These are phyloP conservation scores for Tetragnatha montana DNA, from an alignment of 2,888 invertebrate species.

Conservation along the genomic window DNA sequence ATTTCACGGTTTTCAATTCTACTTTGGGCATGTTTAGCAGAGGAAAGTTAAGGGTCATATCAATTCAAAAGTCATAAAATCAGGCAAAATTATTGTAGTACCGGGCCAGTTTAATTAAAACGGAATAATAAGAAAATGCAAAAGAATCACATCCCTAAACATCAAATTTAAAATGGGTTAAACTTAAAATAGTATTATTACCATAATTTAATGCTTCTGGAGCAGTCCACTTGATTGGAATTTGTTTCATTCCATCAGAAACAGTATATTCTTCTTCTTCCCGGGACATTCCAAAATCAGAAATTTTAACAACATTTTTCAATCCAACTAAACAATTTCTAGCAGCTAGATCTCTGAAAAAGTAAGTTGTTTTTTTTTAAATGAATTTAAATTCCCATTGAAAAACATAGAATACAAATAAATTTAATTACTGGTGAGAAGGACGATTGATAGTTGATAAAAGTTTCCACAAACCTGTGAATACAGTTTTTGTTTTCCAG, in stretches of 20 bases:
- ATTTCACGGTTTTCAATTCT: too few relatives aligned
- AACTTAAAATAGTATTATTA: constrained; percentile 76
- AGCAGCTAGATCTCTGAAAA: constrained; percentile 89
- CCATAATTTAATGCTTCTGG: constrained; percentile 97
- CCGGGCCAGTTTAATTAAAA: too few relatives aligned
- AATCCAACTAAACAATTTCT: constrained; percentile 91
- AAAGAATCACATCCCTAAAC: background rate
- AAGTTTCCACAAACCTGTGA: constrained; percentile 79
- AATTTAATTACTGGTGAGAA: background rate
- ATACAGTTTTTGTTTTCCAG: constrained; percentile 96
- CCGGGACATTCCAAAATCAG: constrained; percentile 98
- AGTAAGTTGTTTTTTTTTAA: background rate
- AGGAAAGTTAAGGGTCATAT: too few relatives aligned
- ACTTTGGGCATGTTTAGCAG: too few relatives aligned
- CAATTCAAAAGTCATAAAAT: too few relatives aligned
- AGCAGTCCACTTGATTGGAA: constrained; percentile 98
- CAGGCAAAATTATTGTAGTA: too few relatives aligned
- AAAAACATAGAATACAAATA: constrained; percentile 6
- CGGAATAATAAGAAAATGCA: too few relatives aligned
- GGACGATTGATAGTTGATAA: background rate
- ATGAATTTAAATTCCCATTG: constrained; percentile 4
- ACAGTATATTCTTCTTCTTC: constrained; percentile 98
- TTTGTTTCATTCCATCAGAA: constrained; percentile 94
- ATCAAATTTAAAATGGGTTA: too few relatives aligned
- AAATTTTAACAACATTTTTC: constrained; percentile 94